These are phyloP conservation scores for Calypte anna DNA, from an alignment of 2,113 vertebrate species.

Conservation along the genomic window DNA sequence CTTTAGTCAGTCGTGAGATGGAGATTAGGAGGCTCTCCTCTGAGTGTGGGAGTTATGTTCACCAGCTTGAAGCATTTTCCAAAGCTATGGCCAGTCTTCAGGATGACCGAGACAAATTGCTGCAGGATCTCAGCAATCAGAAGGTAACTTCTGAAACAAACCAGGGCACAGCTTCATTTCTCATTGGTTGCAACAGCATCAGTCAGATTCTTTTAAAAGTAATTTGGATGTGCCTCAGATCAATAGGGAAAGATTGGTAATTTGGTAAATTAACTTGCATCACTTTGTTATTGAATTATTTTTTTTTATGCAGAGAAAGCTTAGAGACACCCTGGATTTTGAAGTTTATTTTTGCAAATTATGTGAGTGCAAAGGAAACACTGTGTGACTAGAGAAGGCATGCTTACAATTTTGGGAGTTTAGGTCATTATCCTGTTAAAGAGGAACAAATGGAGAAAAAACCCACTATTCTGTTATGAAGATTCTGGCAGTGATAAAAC, in stretches of 20 bases:
- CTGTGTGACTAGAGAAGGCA: neutral
- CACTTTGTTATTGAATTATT: neutral
- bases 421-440: neutral
- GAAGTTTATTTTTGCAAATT: neutral
- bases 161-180: slow-evolving; percentile 62
- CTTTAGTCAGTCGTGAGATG: slow-evolving; percentile 68
- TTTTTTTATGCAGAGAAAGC: neutral
- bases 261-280: neutral
- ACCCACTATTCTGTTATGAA: neutral
- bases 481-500: neutral
- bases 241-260: slow-evolving; percentile 73
- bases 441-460: neutral
- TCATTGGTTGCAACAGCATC: neutral
- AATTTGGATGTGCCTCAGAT: slow-evolving; percentile 42
- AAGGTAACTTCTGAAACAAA: slow-evolving; percentile 73
- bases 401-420: neutral
- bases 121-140: slow-evolving; percentile 77
- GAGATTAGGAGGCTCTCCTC: slow-evolving; percentile 73
- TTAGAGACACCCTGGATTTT: neutral
- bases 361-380: neutral
- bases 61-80: slow-evolving; percentile 84
- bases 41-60: slow-evolving; percentile 70
- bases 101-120: slow-evolving; percentile 83
- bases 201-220: slow-evolving; percentile 55
- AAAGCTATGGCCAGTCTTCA: slow-evolving; percentile 90